Percentiles rank a stretch among this genome's conserved stretches.
phyloP scores from a whole-genome alignment of 2,797 vertebrate genomes.

The Ctenochaetus hawaiiensis region DNA sequence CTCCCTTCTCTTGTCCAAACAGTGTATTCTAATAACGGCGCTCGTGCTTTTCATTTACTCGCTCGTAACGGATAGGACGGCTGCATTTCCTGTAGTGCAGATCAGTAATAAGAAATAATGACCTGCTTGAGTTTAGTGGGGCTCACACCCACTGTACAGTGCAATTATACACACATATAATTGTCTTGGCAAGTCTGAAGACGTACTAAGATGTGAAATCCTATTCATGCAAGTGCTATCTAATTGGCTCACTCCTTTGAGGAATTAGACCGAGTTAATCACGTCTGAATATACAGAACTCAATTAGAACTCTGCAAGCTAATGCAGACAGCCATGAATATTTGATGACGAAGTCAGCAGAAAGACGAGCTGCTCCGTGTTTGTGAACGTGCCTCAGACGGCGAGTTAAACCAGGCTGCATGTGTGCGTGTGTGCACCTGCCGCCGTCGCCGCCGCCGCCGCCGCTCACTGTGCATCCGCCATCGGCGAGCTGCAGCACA shows the following conservation, averaged over 20 bases:
- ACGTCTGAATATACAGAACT: slow-evolving; percentile 87
- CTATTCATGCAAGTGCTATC: slow-evolving; percentile 83
- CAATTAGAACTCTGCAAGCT: slow-evolving; percentile 85
- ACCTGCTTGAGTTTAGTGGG: slow-evolving; percentile 69
- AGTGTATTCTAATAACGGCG: slow-evolving; percentile 67
- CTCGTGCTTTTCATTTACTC: slow-evolving; percentile 45
- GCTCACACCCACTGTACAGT: slow-evolving; percentile 67
- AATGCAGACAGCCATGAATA: slow-evolving; percentile 86
- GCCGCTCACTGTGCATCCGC: slow-evolving; percentile 40
- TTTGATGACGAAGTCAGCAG: slow-evolving; percentile 83
- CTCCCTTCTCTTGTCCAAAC: slow-evolving; percentile 63
- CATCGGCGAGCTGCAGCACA: slow-evolving; percentile 16
- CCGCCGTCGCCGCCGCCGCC: slow-evolving; percentile 43
- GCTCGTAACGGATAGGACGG: slow-evolving; percentile 54
- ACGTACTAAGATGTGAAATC: slow-evolving; percentile 78
- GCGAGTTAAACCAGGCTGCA: slow-evolving; percentile 47
- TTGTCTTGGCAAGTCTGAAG: slow-evolving; percentile 77
- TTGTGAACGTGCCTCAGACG: slow-evolving; percentile 49
- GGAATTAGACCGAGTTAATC: slow-evolving; percentile 86
- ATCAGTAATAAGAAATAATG: slow-evolving; percentile 76
- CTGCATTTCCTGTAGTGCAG: slow-evolving; percentile 55
- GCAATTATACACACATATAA: slow-evolving; percentile 72
- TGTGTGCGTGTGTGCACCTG: slow-evolving; percentile 61
- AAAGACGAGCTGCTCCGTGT: slow-evolving; percentile 60
- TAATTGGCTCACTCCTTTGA: slow-evolving; percentile 88